Evolutionary conservation across 2,797 vertebrate genomes (phyloP).

Genomic region (Loriculus beryllinus): DNA sequence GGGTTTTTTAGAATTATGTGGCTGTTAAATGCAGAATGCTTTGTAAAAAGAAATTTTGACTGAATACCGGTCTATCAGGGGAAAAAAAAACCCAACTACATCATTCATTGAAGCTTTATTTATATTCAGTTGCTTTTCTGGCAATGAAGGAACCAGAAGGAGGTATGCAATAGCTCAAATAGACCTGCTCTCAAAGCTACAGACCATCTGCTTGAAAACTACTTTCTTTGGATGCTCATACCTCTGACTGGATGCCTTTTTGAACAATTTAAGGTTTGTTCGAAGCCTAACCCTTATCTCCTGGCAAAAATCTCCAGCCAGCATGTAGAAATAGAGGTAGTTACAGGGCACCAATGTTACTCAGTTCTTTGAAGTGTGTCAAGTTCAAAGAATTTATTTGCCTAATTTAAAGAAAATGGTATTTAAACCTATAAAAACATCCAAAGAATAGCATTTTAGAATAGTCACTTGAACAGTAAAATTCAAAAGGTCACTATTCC

Average conservation of each 20-base stretch:
- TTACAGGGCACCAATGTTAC: background rate
- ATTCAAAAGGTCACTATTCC: constrained; percentile 36
- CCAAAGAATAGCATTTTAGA: background rate
- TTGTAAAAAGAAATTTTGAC: background rate
- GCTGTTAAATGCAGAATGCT: background rate
- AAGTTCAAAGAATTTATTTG: background rate
- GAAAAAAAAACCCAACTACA: background rate
- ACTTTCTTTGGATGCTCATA: background rate
- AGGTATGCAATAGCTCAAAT: background rate
- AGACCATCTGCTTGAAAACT: background rate
- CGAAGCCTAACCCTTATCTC: background rate
- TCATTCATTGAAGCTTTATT: background rate
- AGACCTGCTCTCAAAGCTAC: background rate
- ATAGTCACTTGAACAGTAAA: constrained; percentile 44
- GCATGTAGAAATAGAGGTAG: background rate
- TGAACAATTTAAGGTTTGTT: background rate
- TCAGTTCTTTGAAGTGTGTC: background rate
- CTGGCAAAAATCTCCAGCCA: background rate
- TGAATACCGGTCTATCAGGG: background rate
- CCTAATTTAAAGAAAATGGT: background rate
- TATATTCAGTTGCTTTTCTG: background rate
- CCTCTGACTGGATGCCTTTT: background rate
- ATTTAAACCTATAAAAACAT: background rate
- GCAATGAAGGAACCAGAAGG: background rate
- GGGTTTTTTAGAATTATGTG: background rate